Percentiles rank a stretch among this genome's conserved stretches.
Evolutionary conservation across 2,888 invertebrate species (phyloP).

Genomic region (Meliscaeva auricollis): DNA sequence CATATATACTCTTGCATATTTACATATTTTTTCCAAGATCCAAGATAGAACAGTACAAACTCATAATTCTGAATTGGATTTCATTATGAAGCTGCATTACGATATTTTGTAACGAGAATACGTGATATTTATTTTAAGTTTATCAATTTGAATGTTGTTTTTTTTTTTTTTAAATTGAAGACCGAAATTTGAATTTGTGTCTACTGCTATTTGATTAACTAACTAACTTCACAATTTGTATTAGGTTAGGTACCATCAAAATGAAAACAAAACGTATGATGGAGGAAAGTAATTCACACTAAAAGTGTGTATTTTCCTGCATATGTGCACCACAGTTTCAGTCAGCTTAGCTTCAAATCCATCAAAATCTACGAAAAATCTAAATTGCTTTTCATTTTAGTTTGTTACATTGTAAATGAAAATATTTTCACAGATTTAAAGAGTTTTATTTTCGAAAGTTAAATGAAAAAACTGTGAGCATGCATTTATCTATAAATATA

Average conservation of each 20-base stretch:
- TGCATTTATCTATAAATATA: no score
- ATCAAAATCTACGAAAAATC: slow-evolving; percentile 37
- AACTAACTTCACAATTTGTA: no score
- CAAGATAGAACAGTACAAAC: slow-evolving; percentile 68
- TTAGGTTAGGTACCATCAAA: no score
- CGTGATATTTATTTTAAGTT: slow-evolving; percentile 66
- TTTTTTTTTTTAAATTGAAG: no score
- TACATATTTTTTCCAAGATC: slow-evolving; percentile 56
- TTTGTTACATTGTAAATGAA: neutral
- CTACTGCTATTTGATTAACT: no score
- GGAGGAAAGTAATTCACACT: no score
- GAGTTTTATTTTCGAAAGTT: no score
- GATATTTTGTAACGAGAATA: slow-evolving; percentile 53
- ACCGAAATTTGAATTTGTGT: no score
- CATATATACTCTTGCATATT: slow-evolving; percentile 17
- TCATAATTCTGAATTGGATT: slow-evolving; percentile 71
- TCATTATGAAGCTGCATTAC: slow-evolving; percentile 58
- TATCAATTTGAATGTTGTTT: neutral
- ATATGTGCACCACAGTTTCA: slow-evolving; percentile 9
- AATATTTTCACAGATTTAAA: neutral
- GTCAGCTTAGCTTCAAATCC: slow-evolving; percentile 32
- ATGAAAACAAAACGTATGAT: no score
- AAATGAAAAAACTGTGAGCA: no score
- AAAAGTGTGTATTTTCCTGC: no score
- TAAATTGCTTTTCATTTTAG: slow-evolving; percentile 45